Percentiles rank a stretch among this genome's conserved stretches.
phyloP scores from a whole-genome alignment of 2,113 vertebrate genomes.

The Bettongia penicillata region DNA sequence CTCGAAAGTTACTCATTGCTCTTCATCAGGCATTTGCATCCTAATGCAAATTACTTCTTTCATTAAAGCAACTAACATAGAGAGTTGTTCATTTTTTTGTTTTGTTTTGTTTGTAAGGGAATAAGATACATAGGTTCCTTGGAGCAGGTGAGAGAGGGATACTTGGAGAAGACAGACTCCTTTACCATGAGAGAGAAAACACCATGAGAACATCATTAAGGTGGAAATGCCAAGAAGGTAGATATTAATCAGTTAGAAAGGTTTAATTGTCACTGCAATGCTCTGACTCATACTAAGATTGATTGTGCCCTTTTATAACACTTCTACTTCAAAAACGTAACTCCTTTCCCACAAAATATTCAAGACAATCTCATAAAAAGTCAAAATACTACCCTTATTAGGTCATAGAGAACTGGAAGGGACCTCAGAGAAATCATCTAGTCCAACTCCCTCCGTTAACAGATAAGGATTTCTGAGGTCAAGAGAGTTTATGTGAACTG shows the following conservation, averaged over 20 bases:
- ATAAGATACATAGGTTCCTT: no score
- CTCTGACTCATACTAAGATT: slow-evolving; percentile 6
- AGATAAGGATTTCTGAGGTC: no score
- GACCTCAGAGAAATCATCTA: no score
- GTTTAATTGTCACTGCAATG: slow-evolving; percentile 15
- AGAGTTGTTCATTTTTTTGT: no score
- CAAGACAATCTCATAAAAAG: neutral
- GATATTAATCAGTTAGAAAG: neutral
- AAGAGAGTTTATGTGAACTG: no score
- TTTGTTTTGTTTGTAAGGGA: neutral
- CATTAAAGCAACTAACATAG: neutral
- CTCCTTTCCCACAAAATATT: slow-evolving; percentile 11
- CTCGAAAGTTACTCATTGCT: no score
- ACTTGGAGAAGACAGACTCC: neutral
- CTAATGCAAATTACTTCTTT: slow-evolving; percentile 20
- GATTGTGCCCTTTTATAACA: slow-evolving; percentile 11
- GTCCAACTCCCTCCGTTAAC: no score
- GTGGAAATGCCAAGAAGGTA: neutral
- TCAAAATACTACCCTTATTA: neutral
- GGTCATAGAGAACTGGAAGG: neutral
- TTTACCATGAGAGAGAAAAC: no score
- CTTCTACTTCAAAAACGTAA: neutral
- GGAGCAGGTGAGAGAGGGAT: neutral
- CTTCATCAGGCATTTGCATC: neutral
- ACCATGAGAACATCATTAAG: neutral